Evolutionary conservation across 2,113 vertebrate species (phyloP).

Genomic region (Planiliza haematocheilus): DNA sequence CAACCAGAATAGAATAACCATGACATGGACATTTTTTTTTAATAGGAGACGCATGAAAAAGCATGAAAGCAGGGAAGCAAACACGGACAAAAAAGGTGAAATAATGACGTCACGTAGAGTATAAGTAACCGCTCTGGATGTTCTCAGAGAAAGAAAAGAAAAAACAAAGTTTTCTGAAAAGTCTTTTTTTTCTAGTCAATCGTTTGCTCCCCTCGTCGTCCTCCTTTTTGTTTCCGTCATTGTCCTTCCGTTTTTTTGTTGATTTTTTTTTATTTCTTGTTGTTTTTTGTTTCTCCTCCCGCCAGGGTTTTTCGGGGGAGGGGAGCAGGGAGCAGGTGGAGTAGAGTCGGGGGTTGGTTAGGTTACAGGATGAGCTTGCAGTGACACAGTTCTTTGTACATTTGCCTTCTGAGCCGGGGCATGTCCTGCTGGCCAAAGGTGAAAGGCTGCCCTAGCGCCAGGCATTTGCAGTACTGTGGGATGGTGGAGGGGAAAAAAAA

Average conservation of each 20-base stretch:
- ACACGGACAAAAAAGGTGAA: constrained; percentile 46
- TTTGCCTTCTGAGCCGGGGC: constrained; percentile 92
- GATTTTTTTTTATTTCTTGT: no score
- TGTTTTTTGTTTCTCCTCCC: no score
- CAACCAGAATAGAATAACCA: constrained; percentile 73
- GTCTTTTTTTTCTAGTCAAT: constrained; percentile 44
- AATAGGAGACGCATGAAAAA: no score
- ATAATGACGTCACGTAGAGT: constrained; percentile 37
- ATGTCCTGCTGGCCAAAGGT: constrained; percentile 93
- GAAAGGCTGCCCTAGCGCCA: constrained; percentile 90
- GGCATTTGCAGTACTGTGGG: constrained; percentile 92
- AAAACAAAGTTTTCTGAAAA: constrained; percentile 27
- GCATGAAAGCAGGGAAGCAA: constrained; percentile 43
- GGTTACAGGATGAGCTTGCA: constrained; percentile 92
- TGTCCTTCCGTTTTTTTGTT: constrained; percentile 36
- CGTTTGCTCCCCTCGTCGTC: constrained; percentile 17
- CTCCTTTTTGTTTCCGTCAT: constrained; percentile 30
- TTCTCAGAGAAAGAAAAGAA: constrained; percentile 40
- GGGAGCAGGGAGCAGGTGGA: constrained; percentile 21
- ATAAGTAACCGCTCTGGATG: constrained; percentile 55
- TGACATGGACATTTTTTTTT: constrained; percentile 45
- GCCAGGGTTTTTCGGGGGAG: neutral
- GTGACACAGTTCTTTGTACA: constrained; percentile 97
- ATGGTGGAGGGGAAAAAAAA: constrained; percentile 16
- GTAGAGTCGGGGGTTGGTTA: constrained; percentile 46